phyloP scores from a whole-genome alignment of 2,113 vertebrate genomes.

The Peromyscus maniculatus region DNA sequence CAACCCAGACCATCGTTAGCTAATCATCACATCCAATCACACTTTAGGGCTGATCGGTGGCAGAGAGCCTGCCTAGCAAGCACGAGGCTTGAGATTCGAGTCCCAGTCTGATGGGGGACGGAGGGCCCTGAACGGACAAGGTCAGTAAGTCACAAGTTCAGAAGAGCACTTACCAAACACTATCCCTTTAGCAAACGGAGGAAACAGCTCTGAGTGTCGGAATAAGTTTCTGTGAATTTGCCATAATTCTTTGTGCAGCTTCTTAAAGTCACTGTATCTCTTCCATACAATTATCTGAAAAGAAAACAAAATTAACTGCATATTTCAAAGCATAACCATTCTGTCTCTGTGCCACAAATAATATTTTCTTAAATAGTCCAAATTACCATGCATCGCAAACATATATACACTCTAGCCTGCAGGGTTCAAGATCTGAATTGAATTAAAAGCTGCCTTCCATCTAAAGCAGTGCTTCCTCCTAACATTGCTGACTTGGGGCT shows the following conservation, averaged over 20 bases:
- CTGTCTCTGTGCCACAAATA: neutral
- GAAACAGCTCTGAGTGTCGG: constrained; percentile 96
- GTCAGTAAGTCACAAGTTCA: constrained; percentile 65
- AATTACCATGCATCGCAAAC: constrained; percentile 51
- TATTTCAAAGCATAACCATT: neutral
- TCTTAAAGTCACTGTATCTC: constrained; percentile 99
- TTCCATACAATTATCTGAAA: constrained; percentile 98
- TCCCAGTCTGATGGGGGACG: fast-evolving
- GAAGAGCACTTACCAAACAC: constrained; percentile 94
- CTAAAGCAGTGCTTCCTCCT: constrained; percentile 28
- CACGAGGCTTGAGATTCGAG: too few species aligned
- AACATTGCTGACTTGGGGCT: too few species aligned
- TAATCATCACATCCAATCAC: neutral
- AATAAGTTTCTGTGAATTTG: constrained; percentile 96
- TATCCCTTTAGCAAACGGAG: constrained; percentile 97
- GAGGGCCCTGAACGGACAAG: too few species aligned
- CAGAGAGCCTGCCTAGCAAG: neutral
- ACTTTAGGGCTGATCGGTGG: too few species aligned
- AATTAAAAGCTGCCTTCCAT: constrained; percentile 13
- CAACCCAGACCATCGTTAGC: neutral
- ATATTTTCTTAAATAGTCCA: constrained; percentile 25
- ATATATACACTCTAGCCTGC: neutral
- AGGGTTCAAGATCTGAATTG: neutral
- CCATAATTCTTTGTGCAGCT: constrained; percentile 97
- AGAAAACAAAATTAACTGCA: constrained; percentile 70